Evolutionary conservation across 2,113 vertebrate species (phyloP).

Genomic region (Sardina pilchardus): DNA sequence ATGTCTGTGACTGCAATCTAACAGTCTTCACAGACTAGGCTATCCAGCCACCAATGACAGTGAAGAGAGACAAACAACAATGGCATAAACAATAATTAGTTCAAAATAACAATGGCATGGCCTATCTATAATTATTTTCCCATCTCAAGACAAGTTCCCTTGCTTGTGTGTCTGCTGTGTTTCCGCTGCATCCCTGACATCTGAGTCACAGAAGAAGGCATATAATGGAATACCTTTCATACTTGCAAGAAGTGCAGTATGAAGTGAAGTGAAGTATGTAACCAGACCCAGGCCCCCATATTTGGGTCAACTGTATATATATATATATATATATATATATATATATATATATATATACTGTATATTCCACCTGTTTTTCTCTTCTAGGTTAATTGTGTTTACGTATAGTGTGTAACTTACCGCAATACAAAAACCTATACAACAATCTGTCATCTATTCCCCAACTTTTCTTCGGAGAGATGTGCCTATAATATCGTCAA

Average conservation of each 20-base stretch:
- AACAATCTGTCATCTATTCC: background rate
- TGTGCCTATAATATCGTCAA: no score
- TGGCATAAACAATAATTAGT: constrained; percentile 73
- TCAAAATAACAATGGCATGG: constrained; percentile 66
- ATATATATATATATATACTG: background rate
- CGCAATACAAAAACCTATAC: background rate
- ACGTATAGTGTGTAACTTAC: background rate
- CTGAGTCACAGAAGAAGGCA: background rate
- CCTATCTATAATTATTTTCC: constrained; percentile 8
- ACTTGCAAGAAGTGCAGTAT: background rate
- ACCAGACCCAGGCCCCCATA: background rate
- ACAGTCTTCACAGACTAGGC: background rate
- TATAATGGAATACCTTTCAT: background rate
- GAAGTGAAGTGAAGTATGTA: background rate
- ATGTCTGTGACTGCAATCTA: constrained; percentile 26
- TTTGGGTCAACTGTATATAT: background rate
- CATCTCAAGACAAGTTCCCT: background rate
- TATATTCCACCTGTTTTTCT: background rate
- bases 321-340: background rate
- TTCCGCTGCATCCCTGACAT: background rate
- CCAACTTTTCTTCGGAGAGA: background rate
- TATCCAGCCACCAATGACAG: constrained; percentile 49
- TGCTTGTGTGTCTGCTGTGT: background rate
- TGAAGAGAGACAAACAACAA: constrained; percentile 57
- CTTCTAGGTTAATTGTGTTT: background rate